Evolutionary conservation across 2,113 vertebrate genomes (phyloP), one percentile per base, ranked within the genome.

Genomic region (Takifugu bimaculatus): DNA sequence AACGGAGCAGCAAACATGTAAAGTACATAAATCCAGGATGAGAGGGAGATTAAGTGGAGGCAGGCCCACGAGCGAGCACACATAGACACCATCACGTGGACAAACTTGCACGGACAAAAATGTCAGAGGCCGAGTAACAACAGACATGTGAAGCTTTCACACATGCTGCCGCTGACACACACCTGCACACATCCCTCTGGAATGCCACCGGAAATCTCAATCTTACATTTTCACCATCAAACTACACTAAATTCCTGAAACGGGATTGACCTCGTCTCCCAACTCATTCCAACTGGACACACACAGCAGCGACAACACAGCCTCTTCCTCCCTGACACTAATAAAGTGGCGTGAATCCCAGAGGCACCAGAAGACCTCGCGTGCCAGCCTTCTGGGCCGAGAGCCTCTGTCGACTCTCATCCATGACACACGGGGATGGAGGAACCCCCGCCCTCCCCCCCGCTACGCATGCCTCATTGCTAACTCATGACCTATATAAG

Each of bases 401-500:
- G 55, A 43, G 74, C 54, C 43, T 20, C 20, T 73, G 64, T 68
- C 59, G 2, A 63, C 65, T 68, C 58, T 60, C 54, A 60, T 80
- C 72, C 51, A n/a, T 72, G 29, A 74, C 35, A 32, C 54, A 57
- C 51, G 58, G 44, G 11, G 29, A 70, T 70, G 65, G 65, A 47
- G 13, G 66, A 79, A 68, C 74, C 74, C 39, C 49, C 25, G 45
- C 61, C 28, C 60, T 44, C 72, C 45, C 63, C 73, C 12, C 68
- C 63, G 61, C 49, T 35, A 26, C 20, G 48, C 53, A 11, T 39
- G 62, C 73, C 45, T 65, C 75, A 13, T 65, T 62, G 62, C 50
- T 39, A 26, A 51, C 50, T 42, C 56, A 70, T 84, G 76, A 82
- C 83, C 84, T 75, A 83, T 57, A 83, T 81, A 78, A 64, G 53